These are phyloP conservation scores for Ormyrus labotus DNA, from an alignment of 2,888 invertebrate species.

Conservation along the genomic window DNA sequence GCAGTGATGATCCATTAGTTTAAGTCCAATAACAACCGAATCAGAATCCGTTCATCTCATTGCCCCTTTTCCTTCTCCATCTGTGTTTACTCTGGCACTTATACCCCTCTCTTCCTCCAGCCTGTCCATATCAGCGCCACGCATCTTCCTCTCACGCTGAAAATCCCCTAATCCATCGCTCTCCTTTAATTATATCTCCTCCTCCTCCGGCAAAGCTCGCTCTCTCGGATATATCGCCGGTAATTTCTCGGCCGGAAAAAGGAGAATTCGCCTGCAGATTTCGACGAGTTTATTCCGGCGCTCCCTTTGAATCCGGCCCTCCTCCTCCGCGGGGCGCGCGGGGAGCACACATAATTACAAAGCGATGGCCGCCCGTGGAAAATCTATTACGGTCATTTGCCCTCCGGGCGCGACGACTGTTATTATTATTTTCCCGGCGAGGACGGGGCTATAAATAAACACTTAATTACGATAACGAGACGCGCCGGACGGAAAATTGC, in stretches of 20 bases:
- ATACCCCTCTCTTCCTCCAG: conserved; percentile 2
- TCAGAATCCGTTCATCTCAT: background rate
- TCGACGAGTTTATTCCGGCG: conserved; percentile 1
- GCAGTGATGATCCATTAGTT: too few species aligned
- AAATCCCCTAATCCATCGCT: conserved; percentile 64
- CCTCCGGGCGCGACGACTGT: too few species aligned
- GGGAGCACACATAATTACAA: conserved; percentile 13
- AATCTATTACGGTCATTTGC: conserved; percentile 24
- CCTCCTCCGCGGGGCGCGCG: background rate
- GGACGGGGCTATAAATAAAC: conserved; percentile 9
- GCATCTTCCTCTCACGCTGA: conserved; percentile 26
- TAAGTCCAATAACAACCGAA: too few species aligned
- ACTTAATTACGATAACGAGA: conserved; percentile 36
- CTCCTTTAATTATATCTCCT: conserved; percentile 64
- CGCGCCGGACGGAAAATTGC: too few species aligned
- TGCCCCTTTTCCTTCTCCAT: background rate
- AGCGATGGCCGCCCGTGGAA: conserved; percentile 4
- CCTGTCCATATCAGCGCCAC: too few species aligned
- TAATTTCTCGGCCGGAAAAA: conserved; percentile 58
- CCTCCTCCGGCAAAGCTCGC: conserved; percentile 56
- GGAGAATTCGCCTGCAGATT: background rate
- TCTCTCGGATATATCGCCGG: conserved; percentile 62
- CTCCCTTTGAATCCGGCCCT: too few species aligned
- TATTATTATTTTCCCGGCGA: background rate
- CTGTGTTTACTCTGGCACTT: background rate